These are phyloP conservation scores for Meloidogyne hapla DNA, from an alignment of 1,140 invertebrate genomes.

Conservation along the genomic window DNA sequence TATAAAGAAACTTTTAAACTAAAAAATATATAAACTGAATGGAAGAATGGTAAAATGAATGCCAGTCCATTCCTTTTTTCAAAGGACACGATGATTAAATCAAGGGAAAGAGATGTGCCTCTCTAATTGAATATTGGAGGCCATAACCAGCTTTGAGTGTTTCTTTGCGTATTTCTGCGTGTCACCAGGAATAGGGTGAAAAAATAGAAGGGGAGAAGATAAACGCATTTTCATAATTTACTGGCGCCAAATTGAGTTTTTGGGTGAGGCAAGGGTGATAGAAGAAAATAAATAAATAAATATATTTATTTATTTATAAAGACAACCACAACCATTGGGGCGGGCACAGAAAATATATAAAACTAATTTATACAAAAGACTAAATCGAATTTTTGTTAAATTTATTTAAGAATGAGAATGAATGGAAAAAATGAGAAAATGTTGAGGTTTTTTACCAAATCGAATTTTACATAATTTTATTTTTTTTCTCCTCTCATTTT, in stretches of 20 bases:
- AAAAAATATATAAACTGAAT: background rate
- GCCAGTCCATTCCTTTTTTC: background rate
- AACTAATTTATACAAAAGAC: slow-evolving; percentile 31
- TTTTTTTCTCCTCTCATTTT: background rate
- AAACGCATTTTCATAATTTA: slow-evolving; percentile 34
- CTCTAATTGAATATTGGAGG: slow-evolving; percentile 29
- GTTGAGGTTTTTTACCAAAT: background rate
- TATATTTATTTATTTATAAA: background rate
- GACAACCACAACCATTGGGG: background rate
- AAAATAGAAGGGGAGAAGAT: background rate
- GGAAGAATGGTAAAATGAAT: background rate
- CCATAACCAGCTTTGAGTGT: background rate
- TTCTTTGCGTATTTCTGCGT: background rate
- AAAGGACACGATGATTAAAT: slow-evolving; percentile 20
- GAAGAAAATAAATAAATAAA: background rate
- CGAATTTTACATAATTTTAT: background rate
- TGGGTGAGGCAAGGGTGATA: background rate
- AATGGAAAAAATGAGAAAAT: background rate
- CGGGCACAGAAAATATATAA: background rate
- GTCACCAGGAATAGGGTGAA: background rate
- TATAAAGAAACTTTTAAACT: no score
- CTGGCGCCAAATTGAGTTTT: slow-evolving; percentile 34
- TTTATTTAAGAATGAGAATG: background rate
- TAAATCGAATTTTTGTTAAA: slow-evolving; percentile 27
- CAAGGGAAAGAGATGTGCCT: background rate